Evolutionary conservation across 2,888 invertebrate species (phyloP).

Genomic region (Helicoverpa assulta): DNA sequence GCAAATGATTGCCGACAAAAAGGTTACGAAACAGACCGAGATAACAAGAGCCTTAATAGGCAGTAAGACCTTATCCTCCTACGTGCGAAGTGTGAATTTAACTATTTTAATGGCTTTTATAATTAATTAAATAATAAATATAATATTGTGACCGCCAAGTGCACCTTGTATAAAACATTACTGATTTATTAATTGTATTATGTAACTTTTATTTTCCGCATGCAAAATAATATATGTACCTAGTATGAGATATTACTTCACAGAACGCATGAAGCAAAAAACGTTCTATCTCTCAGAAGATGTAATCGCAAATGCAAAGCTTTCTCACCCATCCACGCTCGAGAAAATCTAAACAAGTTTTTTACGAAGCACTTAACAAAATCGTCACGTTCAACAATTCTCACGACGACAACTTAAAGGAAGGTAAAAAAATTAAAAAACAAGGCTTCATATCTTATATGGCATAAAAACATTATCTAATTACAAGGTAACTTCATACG

Average conservation of each 20-base stretch:
- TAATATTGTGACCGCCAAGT: conserved; percentile 29
- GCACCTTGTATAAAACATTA: not conserved
- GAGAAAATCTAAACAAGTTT: conserved; percentile 33
- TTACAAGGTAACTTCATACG: conserved; percentile 64
- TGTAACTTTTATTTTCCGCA: not conserved
- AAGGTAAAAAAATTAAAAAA: conserved; percentile 33
- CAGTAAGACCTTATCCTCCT: conserved; percentile 73
- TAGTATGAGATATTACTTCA: too few relatives aligned
- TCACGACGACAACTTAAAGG: conserved; percentile 44
- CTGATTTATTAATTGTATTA: not conserved
- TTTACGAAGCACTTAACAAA: conserved; percentile 38
- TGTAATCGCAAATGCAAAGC: conserved; percentile 24
- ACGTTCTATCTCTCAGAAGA: conserved; percentile 4
- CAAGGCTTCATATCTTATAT: conserved; percentile 58
- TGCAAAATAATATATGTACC: too few relatives aligned
- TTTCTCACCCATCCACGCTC: conserved; percentile 25
- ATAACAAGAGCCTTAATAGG: conserved; percentile 71
- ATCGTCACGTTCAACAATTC: conserved; percentile 52
- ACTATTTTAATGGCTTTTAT: conserved; percentile 59
- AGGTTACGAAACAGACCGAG: conserved; percentile 73
- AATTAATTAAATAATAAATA: conserved; percentile 59
- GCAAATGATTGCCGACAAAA: conserved; percentile 70
- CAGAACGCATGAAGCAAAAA: not conserved
- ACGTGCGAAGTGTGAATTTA: conserved; percentile 60
- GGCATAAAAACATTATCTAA: conserved; percentile 65